Base-by-base conservation (phyloP, 2,888 invertebrate genomes). In the Heliothis peltigera region DNA sequence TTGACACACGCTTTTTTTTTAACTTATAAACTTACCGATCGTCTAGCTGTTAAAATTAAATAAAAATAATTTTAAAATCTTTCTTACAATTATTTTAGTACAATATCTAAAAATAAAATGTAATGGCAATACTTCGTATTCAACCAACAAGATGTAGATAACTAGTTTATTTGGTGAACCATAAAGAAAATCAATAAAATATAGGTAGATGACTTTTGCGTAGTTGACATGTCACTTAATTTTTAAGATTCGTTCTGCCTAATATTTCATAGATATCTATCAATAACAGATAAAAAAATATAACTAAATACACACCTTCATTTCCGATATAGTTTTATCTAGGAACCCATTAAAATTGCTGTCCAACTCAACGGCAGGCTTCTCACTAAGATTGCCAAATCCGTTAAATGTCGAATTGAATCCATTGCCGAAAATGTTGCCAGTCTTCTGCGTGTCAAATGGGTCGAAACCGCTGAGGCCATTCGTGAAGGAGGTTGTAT, bases 261-360 rank as follows among this genome's bases (percentile, higher is more conserved):
- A 28, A 7, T 28, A 7, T 28, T 28, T 8, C 28, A 28, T 8
- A 28, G 1, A 28, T n/a, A n/a, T n/a, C n/a, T n/a, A n/a, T 8
- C 2, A 32, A 32, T n/a, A 5, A n/a, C n/a, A 39, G 15, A 32
- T 35, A 3, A 3, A 32, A 32, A 10, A 28, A 2, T 28, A 28
- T 2, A 65, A 59, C 44, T n/a, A 71, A 21, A 63, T 63, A 82
- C 92, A 76, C 84, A 98, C 98, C 97, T 98, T 98, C 97, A 98
- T 97, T 95, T 98, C 98, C 81, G 97, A 93, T 82, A 98, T 96
- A 86, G 97, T 96, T 89, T 97, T 97, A 90, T 98, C 98, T 89
- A 98, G 92, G 80, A 97, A 96, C 55, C 97, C 97, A 83, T 98
- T 97, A 78, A 98, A 97, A 89, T 96, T 97, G 92, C 94, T 94